A percentile compares a stretch with the other conserved stretches of the same genome.
These are phyloP conservation scores for Rachycentron canadum DNA, from an alignment of 2,797 vertebrate genomes.

Conservation along the genomic window DNA sequence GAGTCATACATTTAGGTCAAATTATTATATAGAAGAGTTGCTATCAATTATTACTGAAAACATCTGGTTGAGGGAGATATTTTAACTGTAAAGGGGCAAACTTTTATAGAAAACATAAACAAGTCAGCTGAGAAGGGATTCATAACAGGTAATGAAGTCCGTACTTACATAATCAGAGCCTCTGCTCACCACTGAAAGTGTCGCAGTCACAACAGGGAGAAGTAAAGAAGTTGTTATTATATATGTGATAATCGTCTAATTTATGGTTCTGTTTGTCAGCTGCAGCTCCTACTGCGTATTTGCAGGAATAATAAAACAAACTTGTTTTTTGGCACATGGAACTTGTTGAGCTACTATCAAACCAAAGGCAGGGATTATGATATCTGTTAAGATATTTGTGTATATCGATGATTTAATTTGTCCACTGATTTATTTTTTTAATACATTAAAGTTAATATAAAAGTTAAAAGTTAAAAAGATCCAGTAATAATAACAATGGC, in stretches of 20 bases:
- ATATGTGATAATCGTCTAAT: not conserved
- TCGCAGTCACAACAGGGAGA: not conserved
- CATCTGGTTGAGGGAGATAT: not conserved
- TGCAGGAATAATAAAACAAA: too few relatives aligned
- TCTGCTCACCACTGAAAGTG: slow-evolving; percentile 18
- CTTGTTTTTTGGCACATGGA: not conserved
- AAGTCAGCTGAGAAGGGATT: slow-evolving; percentile 6
- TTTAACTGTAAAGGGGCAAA: slow-evolving; percentile 16
- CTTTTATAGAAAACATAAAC: slow-evolving; percentile 20
- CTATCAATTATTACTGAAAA: not conserved
- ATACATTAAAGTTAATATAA: not conserved
- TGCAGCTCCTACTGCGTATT: slow-evolving; percentile 1
- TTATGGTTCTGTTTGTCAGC: slow-evolving; percentile 18
- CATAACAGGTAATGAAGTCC: slow-evolving; percentile 4
- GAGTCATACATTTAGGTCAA: not conserved
- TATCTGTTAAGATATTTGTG: not conserved
- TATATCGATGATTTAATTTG: not conserved
- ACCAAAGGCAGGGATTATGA: not conserved
- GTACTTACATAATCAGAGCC: slow-evolving; percentile 20
- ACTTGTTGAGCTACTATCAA: not conserved
- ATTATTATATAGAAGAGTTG: not conserved
- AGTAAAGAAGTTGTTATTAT: slow-evolving; percentile 32
- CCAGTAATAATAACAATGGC: not conserved
- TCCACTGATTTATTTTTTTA: too few relatives aligned
- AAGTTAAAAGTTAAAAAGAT: not conserved